phyloP scores from a whole-genome alignment of 2,113 vertebrate genomes.

The Ictalurus furcatus region DNA sequence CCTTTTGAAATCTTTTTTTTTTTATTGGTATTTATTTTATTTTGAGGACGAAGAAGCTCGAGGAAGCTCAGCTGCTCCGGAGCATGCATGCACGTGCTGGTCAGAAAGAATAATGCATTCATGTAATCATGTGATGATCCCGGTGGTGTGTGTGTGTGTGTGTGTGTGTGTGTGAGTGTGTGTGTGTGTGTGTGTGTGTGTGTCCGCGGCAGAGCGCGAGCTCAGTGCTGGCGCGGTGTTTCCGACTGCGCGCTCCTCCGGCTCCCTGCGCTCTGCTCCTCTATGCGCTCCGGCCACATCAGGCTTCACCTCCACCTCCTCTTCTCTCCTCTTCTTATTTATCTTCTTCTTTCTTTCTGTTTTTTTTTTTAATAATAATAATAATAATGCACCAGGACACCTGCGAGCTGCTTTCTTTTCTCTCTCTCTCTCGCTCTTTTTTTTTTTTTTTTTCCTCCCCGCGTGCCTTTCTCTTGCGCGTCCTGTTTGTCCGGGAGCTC shows the following conservation, averaged over 20 bases:
- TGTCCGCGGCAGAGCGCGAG: not conserved
- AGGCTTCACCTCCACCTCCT: conserved; percentile 1
- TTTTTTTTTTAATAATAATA: not conserved
- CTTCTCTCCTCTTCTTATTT: not conserved
- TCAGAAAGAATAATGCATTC: not conserved
- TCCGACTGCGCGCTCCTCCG: conserved; percentile 17
- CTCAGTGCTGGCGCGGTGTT: conserved; percentile 14
- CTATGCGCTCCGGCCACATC: conserved; percentile 36
- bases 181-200: conserved; percentile 1
- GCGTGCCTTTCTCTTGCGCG: conserved; percentile 77
- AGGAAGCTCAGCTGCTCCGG: conserved; percentile 16
- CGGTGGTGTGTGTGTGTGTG: not conserved
- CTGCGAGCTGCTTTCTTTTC: conserved; percentile 29
- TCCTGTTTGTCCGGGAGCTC: conserved; percentile 90
- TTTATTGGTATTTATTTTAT: not conserved
- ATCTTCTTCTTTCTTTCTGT: not conserved
- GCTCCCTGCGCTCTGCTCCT: conserved; percentile 23
- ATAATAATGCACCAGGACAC: conserved; percentile 4
- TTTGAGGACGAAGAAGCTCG: not conserved
- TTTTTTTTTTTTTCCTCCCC: no score
- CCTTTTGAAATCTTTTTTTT: conserved; percentile 6
- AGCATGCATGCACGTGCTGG: not conserved
- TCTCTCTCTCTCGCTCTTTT: not conserved
- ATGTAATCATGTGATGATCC: conserved; percentile 10
- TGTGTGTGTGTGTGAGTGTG: not conserved